Percentiles rank a stretch among this genome's conserved stretches.
Conservation (phyloP, 2,888 invertebrate species). For the Stenodema calcarata region DNA sequence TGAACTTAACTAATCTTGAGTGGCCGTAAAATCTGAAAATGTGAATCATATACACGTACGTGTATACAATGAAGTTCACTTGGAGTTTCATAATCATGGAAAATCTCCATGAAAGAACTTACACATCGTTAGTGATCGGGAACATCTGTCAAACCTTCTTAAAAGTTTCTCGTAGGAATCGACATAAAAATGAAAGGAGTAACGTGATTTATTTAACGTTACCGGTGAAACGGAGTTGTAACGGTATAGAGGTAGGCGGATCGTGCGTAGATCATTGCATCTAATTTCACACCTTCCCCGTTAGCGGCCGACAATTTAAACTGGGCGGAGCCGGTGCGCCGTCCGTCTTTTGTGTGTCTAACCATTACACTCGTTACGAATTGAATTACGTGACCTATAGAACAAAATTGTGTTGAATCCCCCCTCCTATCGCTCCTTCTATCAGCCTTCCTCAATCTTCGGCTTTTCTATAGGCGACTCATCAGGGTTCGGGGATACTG, state of each 20-base stretch:
- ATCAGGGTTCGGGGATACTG: background rate
- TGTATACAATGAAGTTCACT: no score
- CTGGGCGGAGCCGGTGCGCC: slow-evolving; percentile 7
- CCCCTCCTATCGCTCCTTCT: background rate
- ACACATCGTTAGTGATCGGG: background rate
- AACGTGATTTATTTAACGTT: slow-evolving; percentile 37
- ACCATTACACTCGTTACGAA: slow-evolving; percentile 34
- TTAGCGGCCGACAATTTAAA: slow-evolving; percentile 11
- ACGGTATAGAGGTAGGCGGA: slow-evolving; percentile 7
- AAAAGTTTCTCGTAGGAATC: background rate
- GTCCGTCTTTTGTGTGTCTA: slow-evolving; percentile 28
- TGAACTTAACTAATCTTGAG: no score
- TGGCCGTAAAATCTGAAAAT: no score
- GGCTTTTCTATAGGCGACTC: background rate
- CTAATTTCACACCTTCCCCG: slow-evolving; percentile 38
- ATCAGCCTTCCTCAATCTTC: background rate
- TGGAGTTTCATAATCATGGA: no score
- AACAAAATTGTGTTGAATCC: slow-evolving; percentile 4
- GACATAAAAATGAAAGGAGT: background rate
- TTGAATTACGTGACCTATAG: slow-evolving; percentile 30
- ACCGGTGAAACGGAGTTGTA: slow-evolving; percentile 11
- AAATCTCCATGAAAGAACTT: no score
- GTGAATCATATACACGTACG: no score
- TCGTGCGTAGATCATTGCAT: slow-evolving; percentile 29
- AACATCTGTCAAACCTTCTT: background rate